phyloP scores from a whole-genome alignment of 2,797 vertebrate species.

The Synaphobranchus kaupii region DNA sequence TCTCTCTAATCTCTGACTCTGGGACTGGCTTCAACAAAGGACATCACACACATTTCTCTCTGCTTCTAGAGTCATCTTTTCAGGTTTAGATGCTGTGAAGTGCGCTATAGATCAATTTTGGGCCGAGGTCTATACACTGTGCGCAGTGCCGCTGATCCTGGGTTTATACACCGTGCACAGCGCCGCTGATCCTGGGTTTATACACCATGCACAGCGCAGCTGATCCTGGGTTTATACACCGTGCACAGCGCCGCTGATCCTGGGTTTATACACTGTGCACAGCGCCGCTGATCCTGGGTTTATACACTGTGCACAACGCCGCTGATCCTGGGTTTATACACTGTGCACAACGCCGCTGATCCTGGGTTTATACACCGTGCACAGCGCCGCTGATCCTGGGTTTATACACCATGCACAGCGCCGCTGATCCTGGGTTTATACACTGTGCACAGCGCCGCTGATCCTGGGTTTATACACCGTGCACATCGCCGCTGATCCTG shows the following conservation, averaged over 20 bases:
- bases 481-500: not conserved
- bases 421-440: too few species aligned
- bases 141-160: not conserved
- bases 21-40: not conserved
- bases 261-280: too few species aligned
- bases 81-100: not conserved
- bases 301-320: too few species aligned
- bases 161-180: too few species aligned
- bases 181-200: not conserved
- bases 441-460: not conserved
- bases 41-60: not conserved
- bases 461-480: not conserved
- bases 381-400: too few species aligned
- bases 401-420: too few species aligned
- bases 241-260: not conserved
- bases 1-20: not conserved
- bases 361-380: not conserved
- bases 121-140: not conserved
- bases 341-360: too few species aligned
- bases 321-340: not conserved
- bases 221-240: not conserved
- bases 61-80: not conserved
- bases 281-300: not conserved
- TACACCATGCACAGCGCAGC: too few species aligned
- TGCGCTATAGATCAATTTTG: not conserved